Percentiles rank a stretch among this genome's conserved stretches.
These are phyloP conservation scores for Brachyalestes nurse DNA, from an alignment of 2,797 vertebrate genomes.

Conservation along the genomic window DNA sequence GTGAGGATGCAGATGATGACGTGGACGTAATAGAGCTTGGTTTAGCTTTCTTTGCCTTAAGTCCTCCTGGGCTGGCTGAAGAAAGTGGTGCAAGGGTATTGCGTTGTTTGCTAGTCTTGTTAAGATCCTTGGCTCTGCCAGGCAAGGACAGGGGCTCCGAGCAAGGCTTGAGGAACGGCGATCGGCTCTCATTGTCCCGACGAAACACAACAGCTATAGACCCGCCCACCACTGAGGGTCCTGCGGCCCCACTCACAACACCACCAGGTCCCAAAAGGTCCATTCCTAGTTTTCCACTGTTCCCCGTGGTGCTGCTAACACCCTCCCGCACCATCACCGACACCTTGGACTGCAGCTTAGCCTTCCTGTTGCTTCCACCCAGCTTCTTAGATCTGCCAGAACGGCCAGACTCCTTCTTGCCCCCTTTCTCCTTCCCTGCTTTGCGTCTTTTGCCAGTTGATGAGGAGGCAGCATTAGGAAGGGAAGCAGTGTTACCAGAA, in stretches of 20 bases:
- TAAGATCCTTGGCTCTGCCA: slow-evolving; percentile 71
- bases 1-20: slow-evolving; percentile 81
- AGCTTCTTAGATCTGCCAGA: slow-evolving; percentile 78
- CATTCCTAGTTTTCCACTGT: slow-evolving; percentile 76
- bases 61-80: slow-evolving; percentile 57
- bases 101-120: slow-evolving; percentile 68
- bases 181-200: slow-evolving; percentile 91
- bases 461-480: slow-evolving; percentile 62
- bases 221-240: slow-evolving; percentile 81
- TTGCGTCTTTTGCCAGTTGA: slow-evolving; percentile 70
- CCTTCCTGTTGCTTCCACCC: slow-evolving; percentile 73
- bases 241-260: slow-evolving; percentile 60
- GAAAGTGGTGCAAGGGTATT: slow-evolving; percentile 67
- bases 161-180: slow-evolving; percentile 89
- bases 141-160: slow-evolving; percentile 76
- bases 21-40: slow-evolving; percentile 82
- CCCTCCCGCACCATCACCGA: slow-evolving; percentile 91
- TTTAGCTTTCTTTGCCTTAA: slow-evolving; percentile 78
- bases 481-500: slow-evolving; percentile 60
- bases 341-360: slow-evolving; percentile 94
- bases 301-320: slow-evolving; percentile 88
- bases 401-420: slow-evolving; percentile 69
- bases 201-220: slow-evolving; percentile 93
- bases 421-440: slow-evolving; percentile 76
- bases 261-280: slow-evolving; percentile 73